Evolutionary conservation across 2,888 invertebrate species (phyloP).

Genomic region (Hirtodrosophila trivittata): DNA sequence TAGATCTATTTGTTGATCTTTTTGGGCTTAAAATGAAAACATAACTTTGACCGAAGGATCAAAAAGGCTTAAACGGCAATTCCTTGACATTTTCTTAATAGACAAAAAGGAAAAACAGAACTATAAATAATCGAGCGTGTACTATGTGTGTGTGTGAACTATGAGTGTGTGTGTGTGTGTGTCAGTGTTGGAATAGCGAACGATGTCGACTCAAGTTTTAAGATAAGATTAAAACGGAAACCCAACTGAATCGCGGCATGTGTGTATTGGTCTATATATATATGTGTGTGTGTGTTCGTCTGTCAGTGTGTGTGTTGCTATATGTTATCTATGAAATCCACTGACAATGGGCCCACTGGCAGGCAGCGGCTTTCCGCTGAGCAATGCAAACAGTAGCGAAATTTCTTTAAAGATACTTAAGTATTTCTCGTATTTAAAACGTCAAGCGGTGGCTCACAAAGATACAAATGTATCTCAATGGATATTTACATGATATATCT

Average conservation of each 20-base stretch:
- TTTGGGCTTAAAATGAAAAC: too few relatives aligned
- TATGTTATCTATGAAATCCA: constrained; percentile 72
- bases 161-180: constrained; percentile 20
- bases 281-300: constrained; percentile 20
- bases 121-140: neutral
- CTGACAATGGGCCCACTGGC: constrained; percentile 54
- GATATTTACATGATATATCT: neutral
- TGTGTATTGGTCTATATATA: constrained; percentile 10
- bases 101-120: too few relatives aligned
- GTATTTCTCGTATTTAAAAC: constrained; percentile 16
- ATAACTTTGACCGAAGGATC: too few relatives aligned
- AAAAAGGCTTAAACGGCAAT: too few relatives aligned
- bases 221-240: constrained; percentile 77
- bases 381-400: constrained; percentile 45
- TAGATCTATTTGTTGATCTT: too few relatives aligned
- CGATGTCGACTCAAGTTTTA: constrained; percentile 78
- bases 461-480: neutral
- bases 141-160: constrained; percentile 19
- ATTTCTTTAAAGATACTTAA: constrained; percentile 32
- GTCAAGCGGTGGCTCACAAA: neutral
- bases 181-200: constrained; percentile 44
- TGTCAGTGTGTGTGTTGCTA: constrained; percentile 13
- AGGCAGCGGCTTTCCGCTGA: constrained; percentile 61
- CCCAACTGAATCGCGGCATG: constrained; percentile 47
- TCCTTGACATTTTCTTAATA: too few relatives aligned